These are phyloP conservation scores for Lycaena phlaeas DNA, from an alignment of 2,888 invertebrate genomes.

Conservation along the genomic window DNA sequence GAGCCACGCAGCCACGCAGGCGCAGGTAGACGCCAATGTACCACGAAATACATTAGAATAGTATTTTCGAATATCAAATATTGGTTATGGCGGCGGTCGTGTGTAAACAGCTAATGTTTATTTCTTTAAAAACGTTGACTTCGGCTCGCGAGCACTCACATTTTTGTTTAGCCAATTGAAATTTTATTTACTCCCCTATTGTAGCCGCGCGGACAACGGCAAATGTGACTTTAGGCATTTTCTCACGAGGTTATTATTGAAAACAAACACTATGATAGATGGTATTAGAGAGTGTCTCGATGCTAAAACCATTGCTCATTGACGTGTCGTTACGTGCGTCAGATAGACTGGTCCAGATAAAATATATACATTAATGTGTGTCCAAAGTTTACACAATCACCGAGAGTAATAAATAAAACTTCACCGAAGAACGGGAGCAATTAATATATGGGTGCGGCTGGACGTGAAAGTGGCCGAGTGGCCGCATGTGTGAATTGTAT, in stretches of 20 bases:
- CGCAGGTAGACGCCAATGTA: constrained; percentile 35
- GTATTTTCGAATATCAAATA: constrained; percentile 71
- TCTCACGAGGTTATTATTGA: constrained; percentile 34
- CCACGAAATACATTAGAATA: constrained; percentile 67
- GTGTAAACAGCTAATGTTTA: constrained; percentile 67
- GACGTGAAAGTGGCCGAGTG: constrained; percentile 61
- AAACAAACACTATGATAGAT: neutral
- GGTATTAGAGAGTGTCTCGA: constrained; percentile 13
- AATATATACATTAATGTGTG: constrained; percentile 64
- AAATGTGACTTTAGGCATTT: constrained; percentile 42
- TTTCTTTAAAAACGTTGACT: constrained; percentile 65
- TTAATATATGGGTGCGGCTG: constrained; percentile 70
- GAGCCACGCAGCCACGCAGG: constrained; percentile 33
- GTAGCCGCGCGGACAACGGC: constrained; percentile 49
- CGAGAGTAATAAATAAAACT: constrained; percentile 69
- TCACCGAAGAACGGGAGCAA: constrained; percentile 70
- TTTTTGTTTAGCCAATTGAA: constrained; percentile 66
- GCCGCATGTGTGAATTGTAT: constrained; percentile 40
- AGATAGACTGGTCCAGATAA: constrained; percentile 62
- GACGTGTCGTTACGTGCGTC: constrained; percentile 51
- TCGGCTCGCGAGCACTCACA: constrained; percentile 59
- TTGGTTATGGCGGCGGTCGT: constrained; percentile 66
- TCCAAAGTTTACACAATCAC: constrained; percentile 67
- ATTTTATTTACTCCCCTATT: constrained; percentile 59
- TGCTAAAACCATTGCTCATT: constrained; percentile 14